Evolutionary conservation across 1,140 invertebrate species (phyloP).

Genomic region (Spodoptera litura): DNA sequence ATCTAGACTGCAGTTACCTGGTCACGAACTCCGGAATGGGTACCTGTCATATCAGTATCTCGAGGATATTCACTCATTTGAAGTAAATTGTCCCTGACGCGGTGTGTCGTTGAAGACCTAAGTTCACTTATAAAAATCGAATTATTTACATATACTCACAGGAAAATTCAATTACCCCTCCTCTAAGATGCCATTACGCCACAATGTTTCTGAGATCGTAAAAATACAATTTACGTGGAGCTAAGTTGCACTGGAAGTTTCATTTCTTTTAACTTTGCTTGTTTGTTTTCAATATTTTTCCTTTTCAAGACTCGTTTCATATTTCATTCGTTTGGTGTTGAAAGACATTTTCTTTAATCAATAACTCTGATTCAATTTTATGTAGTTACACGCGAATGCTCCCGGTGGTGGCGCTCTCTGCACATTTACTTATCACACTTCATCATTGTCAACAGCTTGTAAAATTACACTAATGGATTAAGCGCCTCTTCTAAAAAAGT

Average conservation of each 20-base stretch:
- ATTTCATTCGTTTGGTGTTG: too few relatives aligned
- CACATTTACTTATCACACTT: too few relatives aligned
- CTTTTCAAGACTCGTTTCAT: not conserved
- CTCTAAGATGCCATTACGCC: not conserved
- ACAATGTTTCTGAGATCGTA: not conserved
- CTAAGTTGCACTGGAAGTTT: not conserved
- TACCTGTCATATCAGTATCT: too few relatives aligned
- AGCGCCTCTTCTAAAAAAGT: too few relatives aligned
- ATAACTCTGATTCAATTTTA: too few relatives aligned
- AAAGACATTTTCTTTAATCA: too few relatives aligned
- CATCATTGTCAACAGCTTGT: too few relatives aligned
- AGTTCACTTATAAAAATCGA: not conserved
- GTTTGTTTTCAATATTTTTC: not conserved
- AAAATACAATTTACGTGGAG: not conserved
- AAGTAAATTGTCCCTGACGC: not conserved
- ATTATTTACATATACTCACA: not conserved
- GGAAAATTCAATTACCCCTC: constrained; percentile 3
- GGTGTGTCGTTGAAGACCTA: not conserved
- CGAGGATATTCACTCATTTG: not conserved
- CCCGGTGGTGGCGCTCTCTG: too few relatives aligned
- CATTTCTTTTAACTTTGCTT: not conserved
- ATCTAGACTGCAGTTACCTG: too few relatives aligned
- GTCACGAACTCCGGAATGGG: too few relatives aligned
- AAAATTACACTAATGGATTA: too few relatives aligned
- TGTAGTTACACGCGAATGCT: too few relatives aligned